Evolutionary conservation across 2,113 vertebrate genomes (phyloP).

Genomic region (Micronycteris hirsuta): DNA sequence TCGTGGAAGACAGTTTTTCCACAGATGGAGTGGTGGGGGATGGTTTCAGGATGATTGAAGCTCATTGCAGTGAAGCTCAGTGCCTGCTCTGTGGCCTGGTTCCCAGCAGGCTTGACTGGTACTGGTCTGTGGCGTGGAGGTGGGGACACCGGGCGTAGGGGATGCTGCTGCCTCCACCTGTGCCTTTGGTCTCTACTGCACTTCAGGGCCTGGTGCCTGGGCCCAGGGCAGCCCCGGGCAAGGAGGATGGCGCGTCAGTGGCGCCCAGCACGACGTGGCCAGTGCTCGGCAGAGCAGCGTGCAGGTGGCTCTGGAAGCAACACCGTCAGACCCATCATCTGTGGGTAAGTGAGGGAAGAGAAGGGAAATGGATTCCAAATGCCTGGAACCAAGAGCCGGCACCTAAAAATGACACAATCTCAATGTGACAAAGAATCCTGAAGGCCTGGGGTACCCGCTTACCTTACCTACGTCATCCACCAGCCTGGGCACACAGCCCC

Average conservation of each 20-base stretch:
- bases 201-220: neutral
- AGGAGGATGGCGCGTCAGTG: neutral
- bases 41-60: too few relatives aligned
- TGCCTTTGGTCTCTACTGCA: neutral
- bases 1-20: too few relatives aligned
- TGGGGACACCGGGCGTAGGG: neutral
- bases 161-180: neutral
- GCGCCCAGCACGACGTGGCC: fast-evolving
- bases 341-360: neutral
- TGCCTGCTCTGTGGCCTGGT: too few relatives aligned
- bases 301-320: neutral
- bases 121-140: too few relatives aligned
- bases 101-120: too few relatives aligned
- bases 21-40: too few relatives aligned
- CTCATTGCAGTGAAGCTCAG: too few relatives aligned
- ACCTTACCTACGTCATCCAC: neutral
- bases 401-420: neutral
- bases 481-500: neutral
- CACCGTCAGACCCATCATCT: neutral
- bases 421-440: neutral
- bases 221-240: neutral
- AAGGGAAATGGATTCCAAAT: neutral
- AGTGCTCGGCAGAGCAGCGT: neutral
- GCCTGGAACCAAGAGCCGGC: neutral
- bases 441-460: neutral